Evolutionary conservation across 1,140 invertebrate species (phyloP), one percentile per base, ranked within the genome.

Genomic region (Trachelipus rathkii): DNA sequence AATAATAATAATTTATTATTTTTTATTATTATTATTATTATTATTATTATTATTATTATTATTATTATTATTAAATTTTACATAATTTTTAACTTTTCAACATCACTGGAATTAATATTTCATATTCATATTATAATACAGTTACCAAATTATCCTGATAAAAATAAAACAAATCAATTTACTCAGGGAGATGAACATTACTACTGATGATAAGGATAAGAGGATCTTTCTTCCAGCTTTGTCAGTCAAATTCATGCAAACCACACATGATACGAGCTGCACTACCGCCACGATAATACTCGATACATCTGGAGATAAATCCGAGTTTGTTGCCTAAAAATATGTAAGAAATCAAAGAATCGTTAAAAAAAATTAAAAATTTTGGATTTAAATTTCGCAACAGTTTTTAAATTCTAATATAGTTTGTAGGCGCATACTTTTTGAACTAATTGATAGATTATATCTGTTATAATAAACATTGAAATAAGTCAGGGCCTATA

Each of bases 121-220:
- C 6, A 33, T 33, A 1, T 3, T 33, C 2, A 33, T 6, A 71
- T 21, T 15, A 19, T 33, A 33, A 3, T 33, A 33, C 33, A 33
- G 33, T 33, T 3, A 33, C 33, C 6, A 33, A 33, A 33, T 24
- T 15, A 21, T 19, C 11, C 11, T 24, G 4, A 33, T 33, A 43
- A 33, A 33, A 3, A 3, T 1, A 33, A 33, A 33, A 33, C 6
- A 44, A 60, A 6, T 19, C 3, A 13, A 50, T 44, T 50, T 23
- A 78, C 73, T 66, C 19, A 84, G 72, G 0, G 91, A 92, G 7
- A 93, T 33, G 19, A 89, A 87, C 93, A 95, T 95, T 10, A 89
- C 85, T 7, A 33, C 67, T 15, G 74, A 46, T 10, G 84, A 84
- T 21, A 82, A 66, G 10, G 81, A 71, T 5, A 85, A 75, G 3